A percentile compares a stretch with the other conserved stretches of the same genome.
phyloP scores from a whole-genome alignment of 2,888 invertebrate genomes.

The Heliconius erato region DNA sequence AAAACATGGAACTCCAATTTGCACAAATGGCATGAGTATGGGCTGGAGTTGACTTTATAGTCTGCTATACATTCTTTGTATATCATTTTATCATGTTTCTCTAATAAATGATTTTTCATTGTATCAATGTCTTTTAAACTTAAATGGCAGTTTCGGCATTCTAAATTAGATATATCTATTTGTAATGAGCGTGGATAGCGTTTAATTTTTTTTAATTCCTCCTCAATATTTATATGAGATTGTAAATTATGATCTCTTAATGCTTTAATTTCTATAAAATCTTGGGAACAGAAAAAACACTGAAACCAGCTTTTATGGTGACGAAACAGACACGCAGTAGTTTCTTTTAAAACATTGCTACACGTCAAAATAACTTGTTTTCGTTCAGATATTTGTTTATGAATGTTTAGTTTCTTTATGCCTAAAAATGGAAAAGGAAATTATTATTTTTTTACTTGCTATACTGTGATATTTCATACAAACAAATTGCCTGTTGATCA shows the following conservation, averaged over 20 bases:
- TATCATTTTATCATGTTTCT: slow-evolving; percentile 67
- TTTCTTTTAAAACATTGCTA: slow-evolving; percentile 66
- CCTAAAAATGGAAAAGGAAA: slow-evolving; percentile 25
- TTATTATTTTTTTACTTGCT: too few species aligned
- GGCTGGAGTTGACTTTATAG: slow-evolving; percentile 72
- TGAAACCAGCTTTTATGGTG: slow-evolving; percentile 81
- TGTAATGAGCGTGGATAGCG: slow-evolving; percentile 76
- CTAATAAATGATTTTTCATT: slow-evolving; percentile 69
- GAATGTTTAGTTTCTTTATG: slow-evolving; percentile 42
- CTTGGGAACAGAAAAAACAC: slow-evolving; percentile 75
- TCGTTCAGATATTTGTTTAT: slow-evolving; percentile 71
- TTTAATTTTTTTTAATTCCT: slow-evolving; percentile 71
- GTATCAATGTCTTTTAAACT: slow-evolving; percentile 66
- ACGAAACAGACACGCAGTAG: slow-evolving; percentile 77
- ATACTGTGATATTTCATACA: too few species aligned
- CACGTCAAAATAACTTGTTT: slow-evolving; percentile 72
- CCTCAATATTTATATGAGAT: slow-evolving; percentile 63
- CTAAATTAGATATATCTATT: slow-evolving; percentile 74
- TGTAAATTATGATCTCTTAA: slow-evolving; percentile 64
- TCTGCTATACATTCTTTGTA: slow-evolving; percentile 78
- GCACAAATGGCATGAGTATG: slow-evolving; percentile 74
- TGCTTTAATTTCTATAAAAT: slow-evolving; percentile 72
- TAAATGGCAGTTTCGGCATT: slow-evolving; percentile 70
- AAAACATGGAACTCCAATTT: slow-evolving; percentile 73
- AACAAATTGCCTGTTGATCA: too few species aligned